phyloP scores from a whole-genome alignment of 2,888 invertebrate genomes.

The Drosophila bunnanda region DNA sequence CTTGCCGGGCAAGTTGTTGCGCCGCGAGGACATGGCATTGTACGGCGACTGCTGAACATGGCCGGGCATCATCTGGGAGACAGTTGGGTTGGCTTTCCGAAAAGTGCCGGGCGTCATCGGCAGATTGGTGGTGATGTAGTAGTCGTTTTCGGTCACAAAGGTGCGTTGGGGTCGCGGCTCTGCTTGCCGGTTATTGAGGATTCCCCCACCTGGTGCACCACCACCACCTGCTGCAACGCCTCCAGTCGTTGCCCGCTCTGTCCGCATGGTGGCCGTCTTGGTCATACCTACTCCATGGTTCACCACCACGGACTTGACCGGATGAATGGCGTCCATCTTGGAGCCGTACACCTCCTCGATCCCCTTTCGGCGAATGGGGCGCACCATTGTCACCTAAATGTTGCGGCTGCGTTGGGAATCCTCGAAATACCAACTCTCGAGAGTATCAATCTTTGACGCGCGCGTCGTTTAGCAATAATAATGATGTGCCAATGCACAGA shows the following conservation, averaged over 20 bases:
- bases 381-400: conserved; percentile 73
- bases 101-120: conserved; percentile 58
- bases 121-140: conserved; percentile 67
- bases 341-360: conserved; percentile 81
- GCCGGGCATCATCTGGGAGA: conserved; percentile 32
- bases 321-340: conserved; percentile 65
- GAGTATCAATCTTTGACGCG: background rate
- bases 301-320: conserved; percentile 51
- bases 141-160: conserved; percentile 68
- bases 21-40: conserved; percentile 48
- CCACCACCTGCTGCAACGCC: conserved; percentile 14
- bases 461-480: conserved; percentile 21
- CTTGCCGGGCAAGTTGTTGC: conserved; percentile 37
- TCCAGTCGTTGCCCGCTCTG: conserved; percentile 23
- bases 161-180: conserved; percentile 66
- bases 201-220: conserved; percentile 18
- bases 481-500: conserved; percentile 49
- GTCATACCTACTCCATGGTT: conserved; percentile 51
- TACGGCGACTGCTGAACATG: conserved; percentile 41
- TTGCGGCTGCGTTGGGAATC: background rate
- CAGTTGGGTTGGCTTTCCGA: conserved; percentile 30
- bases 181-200: conserved; percentile 42
- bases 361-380: conserved; percentile 75
- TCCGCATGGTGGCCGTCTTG: conserved; percentile 59
- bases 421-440: conserved; percentile 4